Evolutionary conservation across 2,797 vertebrate genomes (phyloP).

Genomic region (Smutsia temminckii): DNA sequence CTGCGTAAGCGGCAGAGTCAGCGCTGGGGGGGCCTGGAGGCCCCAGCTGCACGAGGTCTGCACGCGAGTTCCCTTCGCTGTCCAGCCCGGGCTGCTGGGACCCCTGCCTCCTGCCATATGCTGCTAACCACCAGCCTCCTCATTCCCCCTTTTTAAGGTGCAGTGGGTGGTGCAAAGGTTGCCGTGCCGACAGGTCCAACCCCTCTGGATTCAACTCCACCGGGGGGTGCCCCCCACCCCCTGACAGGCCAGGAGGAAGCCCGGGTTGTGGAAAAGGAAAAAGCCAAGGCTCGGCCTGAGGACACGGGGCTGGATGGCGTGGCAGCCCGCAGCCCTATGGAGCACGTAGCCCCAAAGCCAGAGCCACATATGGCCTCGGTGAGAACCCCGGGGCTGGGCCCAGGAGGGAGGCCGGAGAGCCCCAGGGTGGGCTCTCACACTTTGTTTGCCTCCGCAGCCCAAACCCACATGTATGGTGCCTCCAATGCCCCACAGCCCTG

Average conservation of each 20-base stretch:
- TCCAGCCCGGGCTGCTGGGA: not conserved
- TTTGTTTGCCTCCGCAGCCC: constrained; percentile 85
- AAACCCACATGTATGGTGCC: constrained; percentile 99
- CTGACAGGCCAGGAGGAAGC: constrained; percentile 94
- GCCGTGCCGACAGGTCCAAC: constrained; percentile 95
- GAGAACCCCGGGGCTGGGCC: constrained; percentile 68
- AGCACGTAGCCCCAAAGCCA: constrained; percentile 93
- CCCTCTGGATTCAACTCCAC: constrained; percentile 93
- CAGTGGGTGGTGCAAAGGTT: constrained; percentile 99
- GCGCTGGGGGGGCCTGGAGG: constrained; percentile 97
- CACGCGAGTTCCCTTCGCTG: constrained; percentile 86
- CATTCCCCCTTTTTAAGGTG: constrained; percentile 99
- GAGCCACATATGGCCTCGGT: constrained; percentile 91
- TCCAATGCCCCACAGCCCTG: constrained; percentile 94
- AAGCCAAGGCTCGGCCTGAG: constrained; percentile 90
- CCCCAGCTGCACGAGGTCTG: constrained; percentile 98
- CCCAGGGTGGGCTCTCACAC: not conserved
- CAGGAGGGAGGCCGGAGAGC: not conserved
- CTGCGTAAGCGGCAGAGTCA: constrained; percentile 98
- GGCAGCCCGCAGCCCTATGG: constrained; percentile 88
- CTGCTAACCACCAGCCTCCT: constrained; percentile 94
- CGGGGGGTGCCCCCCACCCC: constrained; percentile 93
- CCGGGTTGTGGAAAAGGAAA: constrained; percentile 92
- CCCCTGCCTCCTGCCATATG: constrained; percentile 21
- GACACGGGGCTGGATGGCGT: constrained; percentile 90